These are phyloP conservation scores for Stichopus chloronotus DNA, from an alignment of 35 echinoderm and acorn worm species.

Conservation along the genomic window DNA sequence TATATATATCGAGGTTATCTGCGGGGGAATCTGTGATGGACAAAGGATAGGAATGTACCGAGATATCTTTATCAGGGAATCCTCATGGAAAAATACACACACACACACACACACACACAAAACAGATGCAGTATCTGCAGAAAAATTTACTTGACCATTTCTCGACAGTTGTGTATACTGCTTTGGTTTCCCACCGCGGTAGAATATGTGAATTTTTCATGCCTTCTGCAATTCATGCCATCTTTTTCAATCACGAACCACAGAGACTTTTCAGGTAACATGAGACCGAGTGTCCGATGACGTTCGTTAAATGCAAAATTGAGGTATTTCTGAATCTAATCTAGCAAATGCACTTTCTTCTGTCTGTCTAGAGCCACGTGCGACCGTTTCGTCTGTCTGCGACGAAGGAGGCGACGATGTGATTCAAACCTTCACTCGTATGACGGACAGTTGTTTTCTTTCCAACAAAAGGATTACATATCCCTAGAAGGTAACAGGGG, in stretches of 20 bases:
- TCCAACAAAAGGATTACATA: slow-evolving; percentile 20
- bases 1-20: no score
- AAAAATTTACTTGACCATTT: no score
- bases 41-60: no score
- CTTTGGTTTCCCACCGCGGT: no score
- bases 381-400: slow-evolving; percentile 11
- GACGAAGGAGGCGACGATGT: not conserved
- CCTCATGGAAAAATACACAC: no score
- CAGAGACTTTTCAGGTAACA: not conserved
- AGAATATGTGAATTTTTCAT: no score
- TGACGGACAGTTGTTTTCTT: slow-evolving; percentile 41
- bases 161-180: no score
- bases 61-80: no score
- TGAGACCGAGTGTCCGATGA: not conserved
- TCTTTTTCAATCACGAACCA: not conserved
- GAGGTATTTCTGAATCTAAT: not conserved
- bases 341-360: not conserved
- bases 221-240: no score
- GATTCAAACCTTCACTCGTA: not conserved
- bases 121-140: no score
- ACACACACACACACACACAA: no score
- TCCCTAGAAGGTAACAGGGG: slow-evolving; percentile 31
- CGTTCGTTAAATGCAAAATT: not conserved
- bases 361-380: slow-evolving; percentile 1
- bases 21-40: no score